Percentiles rank a stretch among this genome's conserved stretches.
Conservation (phyloP, 2,113 vertebrate species). For the Dicerorhinus sumatrensis region DNA sequence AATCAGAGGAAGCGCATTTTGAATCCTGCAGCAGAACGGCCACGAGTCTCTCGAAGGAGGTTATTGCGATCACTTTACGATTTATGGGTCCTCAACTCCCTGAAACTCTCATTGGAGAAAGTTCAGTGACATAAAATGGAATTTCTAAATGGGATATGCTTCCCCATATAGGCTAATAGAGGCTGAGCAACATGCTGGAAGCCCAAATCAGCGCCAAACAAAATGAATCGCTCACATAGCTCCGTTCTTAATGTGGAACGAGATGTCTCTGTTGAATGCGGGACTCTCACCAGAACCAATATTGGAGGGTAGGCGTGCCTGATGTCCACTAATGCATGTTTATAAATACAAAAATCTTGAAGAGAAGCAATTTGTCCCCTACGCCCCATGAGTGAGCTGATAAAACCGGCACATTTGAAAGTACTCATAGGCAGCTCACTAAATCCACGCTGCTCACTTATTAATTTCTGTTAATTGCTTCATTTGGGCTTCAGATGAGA, state of each 20-base stretch:
- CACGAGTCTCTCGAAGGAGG: neutral
- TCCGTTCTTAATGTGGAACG: rapidly evolving
- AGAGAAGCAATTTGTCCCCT: rapidly evolving
- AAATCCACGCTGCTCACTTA: slow-evolving; percentile 20
- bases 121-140: neutral
- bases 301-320: neutral
- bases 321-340: rapidly evolving
- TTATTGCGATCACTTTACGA: neutral
- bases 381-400: neutral
- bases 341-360: neutral
- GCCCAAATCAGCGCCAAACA: neutral
- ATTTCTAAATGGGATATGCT: neutral
- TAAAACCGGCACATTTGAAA: neutral
- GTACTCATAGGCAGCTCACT: neutral
- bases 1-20: neutral
- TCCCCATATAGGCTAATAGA: rapidly evolving
- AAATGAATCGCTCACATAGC: rapidly evolving
- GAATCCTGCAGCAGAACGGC: neutral
- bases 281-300: rapidly evolving
- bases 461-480: slow-evolving; percentile 57
- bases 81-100: neutral
- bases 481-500: slow-evolving; percentile 29
- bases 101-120: neutral
- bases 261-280: rapidly evolving
- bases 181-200: rapidly evolving